These are phyloP conservation scores for Neogobius melanostomus DNA, from an alignment of 2,113 vertebrate genomes.

Conservation along the genomic window DNA sequence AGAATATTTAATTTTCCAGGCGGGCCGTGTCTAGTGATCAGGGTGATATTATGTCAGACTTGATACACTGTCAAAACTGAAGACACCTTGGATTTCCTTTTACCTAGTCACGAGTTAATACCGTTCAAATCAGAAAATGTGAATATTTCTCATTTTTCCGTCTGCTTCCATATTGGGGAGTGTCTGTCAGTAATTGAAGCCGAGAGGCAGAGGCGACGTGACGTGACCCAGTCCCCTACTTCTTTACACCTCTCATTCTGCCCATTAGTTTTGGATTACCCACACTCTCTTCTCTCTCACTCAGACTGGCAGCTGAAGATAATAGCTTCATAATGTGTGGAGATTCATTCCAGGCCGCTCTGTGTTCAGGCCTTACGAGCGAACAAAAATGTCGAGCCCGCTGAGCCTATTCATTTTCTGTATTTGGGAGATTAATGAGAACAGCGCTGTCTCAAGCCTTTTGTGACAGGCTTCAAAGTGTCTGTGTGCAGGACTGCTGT, in stretches of 20 bases:
- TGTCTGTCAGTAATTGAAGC: constrained; percentile 70
- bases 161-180: constrained; percentile 60
- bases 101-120: constrained; percentile 64
- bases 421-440: constrained; percentile 64
- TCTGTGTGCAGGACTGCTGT: constrained; percentile 34
- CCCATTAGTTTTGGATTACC: constrained; percentile 69
- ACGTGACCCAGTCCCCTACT: constrained; percentile 69
- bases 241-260: constrained; percentile 64
- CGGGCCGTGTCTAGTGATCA: constrained; percentile 69
- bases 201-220: constrained; percentile 29
- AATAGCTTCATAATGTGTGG: constrained; percentile 68
- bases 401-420: constrained; percentile 59
- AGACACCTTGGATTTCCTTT: constrained; percentile 61
- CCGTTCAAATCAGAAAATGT: constrained; percentile 56
- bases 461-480: constrained; percentile 53
- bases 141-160: constrained; percentile 66
- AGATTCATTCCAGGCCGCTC: constrained; percentile 52
- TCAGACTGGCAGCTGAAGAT: constrained; percentile 66
- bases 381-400: constrained; percentile 57
- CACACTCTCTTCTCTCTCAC: constrained; percentile 46
- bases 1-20: constrained; percentile 61
- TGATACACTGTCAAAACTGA: constrained; percentile 58
- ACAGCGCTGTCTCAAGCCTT: constrained; percentile 52
- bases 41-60: constrained; percentile 71
- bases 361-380: constrained; percentile 60